These are phyloP conservation scores for Philereme vetulata DNA, from an alignment of 2,888 invertebrate species.

Conservation along the genomic window DNA sequence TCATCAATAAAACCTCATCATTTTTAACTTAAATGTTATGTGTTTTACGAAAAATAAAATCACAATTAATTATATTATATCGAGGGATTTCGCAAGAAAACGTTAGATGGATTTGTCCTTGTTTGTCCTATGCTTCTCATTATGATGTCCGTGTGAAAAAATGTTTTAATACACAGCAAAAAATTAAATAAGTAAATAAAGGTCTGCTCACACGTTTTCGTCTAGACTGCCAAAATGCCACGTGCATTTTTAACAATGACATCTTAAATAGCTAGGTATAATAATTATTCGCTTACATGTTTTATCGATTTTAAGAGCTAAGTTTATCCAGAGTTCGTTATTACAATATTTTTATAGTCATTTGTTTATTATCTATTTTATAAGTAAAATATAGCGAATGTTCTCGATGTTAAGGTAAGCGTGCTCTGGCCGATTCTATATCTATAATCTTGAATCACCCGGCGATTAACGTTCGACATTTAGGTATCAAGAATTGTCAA, in stretches of 20 bases:
- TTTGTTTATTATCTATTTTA: conserved; percentile 54
- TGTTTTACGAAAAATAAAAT: too few relatives aligned
- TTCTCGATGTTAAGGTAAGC: conserved; percentile 46
- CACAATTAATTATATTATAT: too few relatives aligned
- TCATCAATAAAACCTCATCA: too few relatives aligned
- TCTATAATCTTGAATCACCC: too few relatives aligned
- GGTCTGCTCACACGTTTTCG: not conserved
- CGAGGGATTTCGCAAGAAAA: too few relatives aligned
- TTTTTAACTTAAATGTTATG: too few relatives aligned
- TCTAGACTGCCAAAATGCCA: not conserved
- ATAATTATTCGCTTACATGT: not conserved
- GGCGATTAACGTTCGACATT: too few relatives aligned
- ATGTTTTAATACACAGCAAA: not conserved
- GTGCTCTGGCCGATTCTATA: not conserved
- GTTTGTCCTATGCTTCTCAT: not conserved
- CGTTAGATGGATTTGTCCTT: too few relatives aligned
- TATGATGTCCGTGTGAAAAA: not conserved
- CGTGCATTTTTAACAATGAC: not conserved
- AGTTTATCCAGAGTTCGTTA: conserved; percentile 54
- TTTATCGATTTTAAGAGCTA: conserved; percentile 14
- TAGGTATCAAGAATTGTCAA: too few relatives aligned
- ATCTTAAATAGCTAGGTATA: not conserved
- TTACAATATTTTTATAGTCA: conserved; percentile 69
- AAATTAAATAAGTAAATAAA: not conserved
- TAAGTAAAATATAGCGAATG: conserved; percentile 36